These are phyloP conservation scores for Drosophila parvula DNA, from an alignment of 1,140 invertebrate genomes.

Conservation along the genomic window DNA sequence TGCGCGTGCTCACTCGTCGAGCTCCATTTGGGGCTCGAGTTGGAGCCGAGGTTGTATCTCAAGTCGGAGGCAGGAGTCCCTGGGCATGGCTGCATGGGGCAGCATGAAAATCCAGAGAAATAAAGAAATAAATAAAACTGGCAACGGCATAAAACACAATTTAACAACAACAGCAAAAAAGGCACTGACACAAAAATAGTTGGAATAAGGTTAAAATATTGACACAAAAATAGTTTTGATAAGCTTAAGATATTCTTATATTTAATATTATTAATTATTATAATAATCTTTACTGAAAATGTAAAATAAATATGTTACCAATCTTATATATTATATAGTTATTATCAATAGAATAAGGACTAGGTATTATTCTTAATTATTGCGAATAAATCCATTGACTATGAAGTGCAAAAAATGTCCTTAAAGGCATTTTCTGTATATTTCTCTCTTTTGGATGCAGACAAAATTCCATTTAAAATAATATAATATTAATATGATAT, in stretches of 20 bases:
- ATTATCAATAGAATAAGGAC: no score
- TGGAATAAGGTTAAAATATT: not conserved
- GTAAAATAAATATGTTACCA: no score
- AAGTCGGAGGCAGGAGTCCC: conserved; percentile 21
- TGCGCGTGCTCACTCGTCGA: conserved; percentile 72
- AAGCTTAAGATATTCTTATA: not conserved
- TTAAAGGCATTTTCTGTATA: no score
- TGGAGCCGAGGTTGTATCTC: conserved; percentile 10
- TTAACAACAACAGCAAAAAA: conserved; percentile 17
- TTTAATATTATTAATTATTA: no score
- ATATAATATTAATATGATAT: no score
- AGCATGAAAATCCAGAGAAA: conserved; percentile 74
- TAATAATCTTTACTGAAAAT: no score
- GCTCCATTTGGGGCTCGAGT: conserved; percentile 45
- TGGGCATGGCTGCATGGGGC: conserved; percentile 34
- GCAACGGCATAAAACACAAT: conserved; percentile 74
- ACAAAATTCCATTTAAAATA: no score
- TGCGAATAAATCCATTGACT: no score
- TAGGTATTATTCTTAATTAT: no score
- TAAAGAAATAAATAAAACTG: conserved; percentile 81
- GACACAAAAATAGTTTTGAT: not conserved
- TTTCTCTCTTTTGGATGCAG: no score
- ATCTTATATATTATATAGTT: no score
- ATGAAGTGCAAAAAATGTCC: no score
- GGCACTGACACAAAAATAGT: conserved; percentile 1